These are phyloP conservation scores for Hemichromis elongatus DNA, from an alignment of 2,113 vertebrate genomes.

Conservation along the genomic window DNA sequence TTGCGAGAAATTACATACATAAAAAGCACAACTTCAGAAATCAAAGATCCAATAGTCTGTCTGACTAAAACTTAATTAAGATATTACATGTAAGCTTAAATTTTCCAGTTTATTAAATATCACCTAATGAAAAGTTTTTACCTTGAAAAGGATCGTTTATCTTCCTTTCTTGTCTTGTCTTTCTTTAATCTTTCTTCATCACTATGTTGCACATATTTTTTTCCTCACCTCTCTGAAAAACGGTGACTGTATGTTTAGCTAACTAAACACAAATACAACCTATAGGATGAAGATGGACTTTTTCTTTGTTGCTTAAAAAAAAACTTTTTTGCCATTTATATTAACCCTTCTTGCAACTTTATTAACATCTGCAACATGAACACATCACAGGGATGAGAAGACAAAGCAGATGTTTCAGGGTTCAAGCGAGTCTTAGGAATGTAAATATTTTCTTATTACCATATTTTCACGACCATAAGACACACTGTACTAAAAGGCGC, in stretches of 20 bases:
- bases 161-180: background rate
- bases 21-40: background rate
- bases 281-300: background rate
- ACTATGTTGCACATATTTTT: background rate
- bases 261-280: background rate
- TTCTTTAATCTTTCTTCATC: background rate
- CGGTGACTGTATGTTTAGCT: background rate
- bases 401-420: background rate
- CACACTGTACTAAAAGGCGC: too few relatives aligned
- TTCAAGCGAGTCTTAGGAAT: background rate
- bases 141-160: background rate
- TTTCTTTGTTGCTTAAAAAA: background rate
- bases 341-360: background rate
- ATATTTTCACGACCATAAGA: too few relatives aligned
- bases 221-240: background rate
- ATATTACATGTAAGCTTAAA: background rate
- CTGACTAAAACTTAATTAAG: background rate
- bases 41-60: background rate
- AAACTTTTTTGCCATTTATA: background rate
- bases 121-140: background rate
- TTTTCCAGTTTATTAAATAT: background rate
- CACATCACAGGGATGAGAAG: background rate
- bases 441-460: background rate
- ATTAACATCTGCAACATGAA: background rate
- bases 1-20: background rate